These are phyloP conservation scores for Cryptotermes secundus DNA, from an alignment of 1,140 invertebrate species.

Conservation along the genomic window DNA sequence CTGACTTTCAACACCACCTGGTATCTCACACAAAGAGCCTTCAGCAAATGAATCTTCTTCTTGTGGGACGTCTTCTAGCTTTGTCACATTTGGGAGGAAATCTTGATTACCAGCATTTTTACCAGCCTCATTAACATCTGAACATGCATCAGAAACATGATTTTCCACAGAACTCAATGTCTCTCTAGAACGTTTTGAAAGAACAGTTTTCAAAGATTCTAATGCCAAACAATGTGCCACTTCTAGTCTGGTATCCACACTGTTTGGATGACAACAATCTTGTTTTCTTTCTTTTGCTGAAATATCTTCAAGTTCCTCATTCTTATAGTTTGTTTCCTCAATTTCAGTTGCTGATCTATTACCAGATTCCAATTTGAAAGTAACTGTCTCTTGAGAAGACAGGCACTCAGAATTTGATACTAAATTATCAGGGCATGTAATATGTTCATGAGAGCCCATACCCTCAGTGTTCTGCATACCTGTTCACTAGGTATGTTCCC, in stretches of 20 bases:
- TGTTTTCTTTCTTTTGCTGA: neutral
- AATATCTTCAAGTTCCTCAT: neutral
- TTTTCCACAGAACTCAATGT: neutral
- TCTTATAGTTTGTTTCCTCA: neutral
- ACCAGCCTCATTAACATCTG: neutral
- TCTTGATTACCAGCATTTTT: neutral
- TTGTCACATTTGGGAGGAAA: neutral
- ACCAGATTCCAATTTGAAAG: neutral
- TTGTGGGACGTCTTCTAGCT: neutral
- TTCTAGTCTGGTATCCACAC: neutral
- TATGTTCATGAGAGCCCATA: neutral
- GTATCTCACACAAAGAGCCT: constrained; percentile 25
- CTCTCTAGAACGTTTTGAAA: neutral
- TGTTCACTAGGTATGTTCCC: neutral
- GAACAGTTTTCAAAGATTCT: neutral
- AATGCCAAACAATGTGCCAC: neutral
- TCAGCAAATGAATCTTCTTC: constrained; percentile 30
- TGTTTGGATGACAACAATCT: neutral
- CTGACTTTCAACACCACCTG: constrained; percentile 17
- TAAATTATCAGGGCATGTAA: neutral
- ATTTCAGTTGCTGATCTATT: neutral
- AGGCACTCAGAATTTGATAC: neutral
- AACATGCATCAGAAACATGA: neutral
- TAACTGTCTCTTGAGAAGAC: neutral
- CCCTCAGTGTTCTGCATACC: neutral